These are phyloP conservation scores for Coremacera marginata DNA, from an alignment of 2,888 invertebrate species.

Conservation along the genomic window DNA sequence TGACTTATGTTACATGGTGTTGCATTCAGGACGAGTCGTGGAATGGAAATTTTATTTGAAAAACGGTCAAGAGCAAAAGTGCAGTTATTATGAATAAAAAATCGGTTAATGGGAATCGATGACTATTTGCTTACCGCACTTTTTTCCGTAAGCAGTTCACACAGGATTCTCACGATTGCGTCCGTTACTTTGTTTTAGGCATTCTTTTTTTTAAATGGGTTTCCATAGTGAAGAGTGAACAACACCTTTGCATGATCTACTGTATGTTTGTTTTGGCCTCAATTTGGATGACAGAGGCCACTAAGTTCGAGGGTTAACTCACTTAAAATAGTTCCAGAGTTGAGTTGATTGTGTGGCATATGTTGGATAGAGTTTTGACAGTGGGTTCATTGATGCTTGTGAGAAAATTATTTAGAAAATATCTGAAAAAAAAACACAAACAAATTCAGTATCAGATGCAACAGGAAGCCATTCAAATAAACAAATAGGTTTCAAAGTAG, in stretches of 20 bases:
- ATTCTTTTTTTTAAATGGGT: not conserved
- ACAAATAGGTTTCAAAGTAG: not conserved
- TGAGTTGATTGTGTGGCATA: not conserved
- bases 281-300: not conserved
- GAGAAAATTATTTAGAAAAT: not conserved
- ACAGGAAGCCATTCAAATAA: conserved; percentile 22
- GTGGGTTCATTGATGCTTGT: not conserved
- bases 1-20: not conserved
- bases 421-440: not conserved
- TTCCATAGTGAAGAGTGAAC: not conserved
- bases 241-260: not conserved
- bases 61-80: not conserved
- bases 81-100: not conserved
- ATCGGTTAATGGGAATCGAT: not conserved
- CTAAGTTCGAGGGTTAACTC: not conserved
- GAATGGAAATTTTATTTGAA: not conserved
- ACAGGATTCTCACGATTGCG: conserved; percentile 2
- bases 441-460: not conserved
- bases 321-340: not conserved
- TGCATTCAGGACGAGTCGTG: not conserved
- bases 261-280: not conserved
- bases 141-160: not conserved
- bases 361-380: not conserved
- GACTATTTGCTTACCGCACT: not conserved
- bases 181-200: not conserved